phyloP scores from a whole-genome alignment of 2,797 vertebrate species.

The Acanthurus lineatus region DNA sequence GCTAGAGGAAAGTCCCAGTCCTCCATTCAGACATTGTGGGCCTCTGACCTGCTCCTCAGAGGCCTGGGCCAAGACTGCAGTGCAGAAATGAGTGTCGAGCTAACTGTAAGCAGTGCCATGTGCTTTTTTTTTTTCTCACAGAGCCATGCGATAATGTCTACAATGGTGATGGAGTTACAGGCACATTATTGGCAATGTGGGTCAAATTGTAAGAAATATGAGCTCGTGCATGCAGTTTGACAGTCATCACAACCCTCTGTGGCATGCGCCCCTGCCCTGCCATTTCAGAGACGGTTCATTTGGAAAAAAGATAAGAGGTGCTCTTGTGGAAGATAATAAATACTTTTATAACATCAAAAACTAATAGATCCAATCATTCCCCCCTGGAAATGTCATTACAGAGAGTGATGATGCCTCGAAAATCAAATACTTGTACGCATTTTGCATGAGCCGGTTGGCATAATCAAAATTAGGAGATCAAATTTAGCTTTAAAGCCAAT shows the following conservation, averaged over 20 bases:
- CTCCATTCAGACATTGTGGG: conserved; percentile 63
- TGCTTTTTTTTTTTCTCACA: conserved; percentile 21
- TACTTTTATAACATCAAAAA: conserved; percentile 42
- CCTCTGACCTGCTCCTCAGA: conserved; percentile 60
- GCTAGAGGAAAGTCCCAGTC: conserved; percentile 63
- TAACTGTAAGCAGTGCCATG: conserved; percentile 57
- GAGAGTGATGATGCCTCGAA: conserved; percentile 66
- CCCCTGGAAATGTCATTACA: conserved; percentile 53
- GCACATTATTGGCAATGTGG: conserved; percentile 58
- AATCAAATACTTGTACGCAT: conserved; percentile 47
- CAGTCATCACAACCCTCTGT: conserved; percentile 76
- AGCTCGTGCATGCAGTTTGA: conserved; percentile 78
- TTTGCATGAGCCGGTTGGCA: conserved; percentile 44
- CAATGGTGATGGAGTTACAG: conserved; percentile 71
- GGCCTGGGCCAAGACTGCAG: conserved; percentile 67
- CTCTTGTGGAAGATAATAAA: conserved; percentile 50
- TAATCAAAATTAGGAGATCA: conserved; percentile 53
- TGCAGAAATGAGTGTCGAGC: conserved; percentile 65
- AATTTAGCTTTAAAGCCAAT: conserved; percentile 76
- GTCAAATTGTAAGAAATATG: conserved; percentile 56
- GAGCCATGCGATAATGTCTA: conserved; percentile 76
- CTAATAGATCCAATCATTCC: conserved; percentile 44
- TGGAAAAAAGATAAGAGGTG: conserved; percentile 42
- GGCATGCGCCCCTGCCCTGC: conserved; percentile 73
- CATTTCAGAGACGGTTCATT: conserved; percentile 48